Evolutionary conservation across 2,797 vertebrate species (phyloP), one percentile per base, ranked within the genome.

Genomic region (Pseudomugil gertrudae): DNA sequence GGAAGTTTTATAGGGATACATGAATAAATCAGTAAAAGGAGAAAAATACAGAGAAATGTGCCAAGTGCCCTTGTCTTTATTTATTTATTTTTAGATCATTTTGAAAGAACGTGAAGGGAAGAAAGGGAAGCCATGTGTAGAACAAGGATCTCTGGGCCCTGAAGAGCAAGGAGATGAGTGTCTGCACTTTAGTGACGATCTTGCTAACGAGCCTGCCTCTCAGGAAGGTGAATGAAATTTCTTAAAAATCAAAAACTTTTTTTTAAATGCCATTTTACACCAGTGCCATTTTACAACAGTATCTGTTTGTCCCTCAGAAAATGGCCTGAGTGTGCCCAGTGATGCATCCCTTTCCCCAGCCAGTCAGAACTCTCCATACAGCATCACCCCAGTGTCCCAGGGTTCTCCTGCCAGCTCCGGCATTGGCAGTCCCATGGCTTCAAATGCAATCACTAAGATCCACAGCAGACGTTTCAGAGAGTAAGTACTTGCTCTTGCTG

Each of bases 381-480:
- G 97, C 91, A 99, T 99, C 95, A 99, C 98, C 0, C 98, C 98
- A 0, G 98, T 99, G 57, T 99, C 97, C 1, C 98, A 99, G 89
- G 98, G 98, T 3, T 98, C 97, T 36, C 97, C 98, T 4, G 96
- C 95, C 57, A 98, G 97, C 85, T 99, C 97, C 0, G 98, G 97
- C 51, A 98, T 99, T 35, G 98, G 98, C 48, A 98, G 97, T 82
- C 98, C 98, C 15, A 98, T 99, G 98, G 96, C 98, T 15, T 94
- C 97, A 11, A 96, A 97, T 2, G 95, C 97, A 72, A 96, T 99
- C 90, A 98, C 98, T 78, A 99, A 97, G 92, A 99, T 99, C 83
- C 98, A 99, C 93, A 99, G 98, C 93, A 95, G 98, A 51, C 93
- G 98, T 69, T 99, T 99, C 84, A 93, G 97, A 96, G 98, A 99